Base-by-base conservation (phyloP, 1,140 invertebrate species). In the Scaptomyza montana region DNA sequence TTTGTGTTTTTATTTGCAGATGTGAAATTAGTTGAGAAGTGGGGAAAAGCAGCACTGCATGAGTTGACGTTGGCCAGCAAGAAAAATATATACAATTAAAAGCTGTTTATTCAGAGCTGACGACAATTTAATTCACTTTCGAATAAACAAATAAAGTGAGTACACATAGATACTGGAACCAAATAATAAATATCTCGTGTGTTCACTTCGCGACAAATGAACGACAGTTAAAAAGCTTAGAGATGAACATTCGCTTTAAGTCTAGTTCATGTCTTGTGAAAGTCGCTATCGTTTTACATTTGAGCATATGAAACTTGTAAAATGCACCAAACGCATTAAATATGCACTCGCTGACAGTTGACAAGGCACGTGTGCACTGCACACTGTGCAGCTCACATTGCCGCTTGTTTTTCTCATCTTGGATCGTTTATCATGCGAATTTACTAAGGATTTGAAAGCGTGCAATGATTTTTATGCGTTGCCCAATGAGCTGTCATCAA, bases 261-360 rank as follows among this genome's bases (percentile, higher is more conserved):
- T 49, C 9, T 10, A 16, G 21, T 21, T 10, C 16, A 4, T 25
- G 21, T 25, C 21, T 16, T 21, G 9, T 21, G 21, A 49, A 10
- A 49, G 21, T 49, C 5, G 0, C 21, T 28, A 9, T 19, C 36
- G 28, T 57, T 10, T 43, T 5, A 5, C 39, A 9, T 36, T 36
- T 6, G 6, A 36, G 7, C 33, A 9, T 36, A 7, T 9, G 2
- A 33, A 33, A 9, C 8, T 36, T 36, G 33, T 36, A 16, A 16
- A 16, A 16, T 16, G 8, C 33, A 36, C 33, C 9, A 9, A 8
- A 7, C 12, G n/a, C 54, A 55, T 55, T 47, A 50, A 50, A 59
- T 50, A 39, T 51, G 36, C 64, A 67, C 21, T 46, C 59, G 64
- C 21, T 45, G 55, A 12, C 54, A 59, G 45, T 25, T 43, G 64